A percentile compares a stretch with the other conserved stretches of the same genome.
Evolutionary conservation across 2,888 invertebrate species (phyloP).

Genomic region (Apodemia zela): DNA sequence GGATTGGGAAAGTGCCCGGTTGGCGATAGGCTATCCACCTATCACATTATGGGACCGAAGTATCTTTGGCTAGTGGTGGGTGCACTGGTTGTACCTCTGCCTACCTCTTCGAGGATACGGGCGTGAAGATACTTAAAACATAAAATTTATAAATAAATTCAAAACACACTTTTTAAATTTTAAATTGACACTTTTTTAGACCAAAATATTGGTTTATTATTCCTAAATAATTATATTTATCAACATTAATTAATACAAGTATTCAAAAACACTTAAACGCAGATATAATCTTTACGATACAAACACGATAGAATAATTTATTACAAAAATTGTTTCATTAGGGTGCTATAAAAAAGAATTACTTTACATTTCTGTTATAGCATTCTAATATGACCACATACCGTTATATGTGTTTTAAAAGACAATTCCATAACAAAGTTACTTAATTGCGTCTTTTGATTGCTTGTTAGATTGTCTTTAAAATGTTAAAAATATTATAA

Average conservation of each 20-base stretch:
- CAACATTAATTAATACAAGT: neutral
- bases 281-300: slow-evolving; percentile 19
- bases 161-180: too few species aligned
- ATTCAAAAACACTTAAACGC: slow-evolving; percentile 2
- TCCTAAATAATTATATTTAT: neutral
- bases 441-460: slow-evolving; percentile 42
- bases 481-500: slow-evolving; percentile 2
- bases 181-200: too few species aligned
- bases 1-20: too few species aligned
- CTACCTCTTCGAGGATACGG: too few species aligned
- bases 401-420: slow-evolving; percentile 34
- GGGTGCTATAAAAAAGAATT: slow-evolving; percentile 30
- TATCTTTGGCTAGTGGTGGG: too few species aligned
- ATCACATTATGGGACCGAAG: too few species aligned
- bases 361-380: slow-evolving; percentile 34
- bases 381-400: slow-evolving; percentile 35
- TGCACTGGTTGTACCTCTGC: too few species aligned
- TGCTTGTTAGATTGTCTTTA: slow-evolving; percentile 39
- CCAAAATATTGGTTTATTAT: too few species aligned
- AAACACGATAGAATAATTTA: slow-evolving; percentile 20
- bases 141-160: too few species aligned
- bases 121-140: too few species aligned
- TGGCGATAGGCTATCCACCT: too few species aligned
- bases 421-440: slow-evolving; percentile 40
- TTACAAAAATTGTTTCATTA: slow-evolving; percentile 36